Percentiles rank a stretch among this genome's conserved stretches.
Evolutionary conservation across 2,888 invertebrate genomes (phyloP).

Genomic region (Agrochola macilenta): DNA sequence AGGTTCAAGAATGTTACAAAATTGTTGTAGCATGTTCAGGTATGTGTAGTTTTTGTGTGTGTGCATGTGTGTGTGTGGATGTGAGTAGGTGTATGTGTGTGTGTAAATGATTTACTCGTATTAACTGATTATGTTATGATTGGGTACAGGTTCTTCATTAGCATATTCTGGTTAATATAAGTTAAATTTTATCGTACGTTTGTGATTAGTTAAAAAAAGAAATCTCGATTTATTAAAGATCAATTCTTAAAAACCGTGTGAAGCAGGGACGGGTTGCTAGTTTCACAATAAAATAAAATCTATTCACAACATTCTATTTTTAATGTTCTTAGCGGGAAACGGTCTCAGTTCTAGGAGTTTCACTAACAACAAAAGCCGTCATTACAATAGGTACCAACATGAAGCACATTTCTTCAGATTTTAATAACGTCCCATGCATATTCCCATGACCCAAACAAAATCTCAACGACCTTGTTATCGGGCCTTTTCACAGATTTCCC

Average conservation of each 20-base stretch:
- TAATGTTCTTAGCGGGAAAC: not conserved
- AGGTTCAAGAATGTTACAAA: too few relatives aligned
- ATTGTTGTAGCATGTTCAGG: too few relatives aligned
- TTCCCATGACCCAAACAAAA: conserved; percentile 64
- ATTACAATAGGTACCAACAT: conserved; percentile 35
- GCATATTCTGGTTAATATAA: too few relatives aligned
- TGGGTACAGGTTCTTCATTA: too few relatives aligned
- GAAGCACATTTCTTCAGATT: conserved; percentile 49
- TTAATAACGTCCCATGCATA: conserved; percentile 52
- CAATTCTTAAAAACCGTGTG: not conserved
- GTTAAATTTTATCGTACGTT: too few relatives aligned
- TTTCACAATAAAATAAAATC: not conserved
- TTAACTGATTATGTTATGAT: too few relatives aligned
- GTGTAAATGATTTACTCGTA: too few relatives aligned
- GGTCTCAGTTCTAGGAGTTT: not conserved
- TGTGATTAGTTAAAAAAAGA: not conserved
- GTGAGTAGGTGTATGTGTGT: too few relatives aligned
- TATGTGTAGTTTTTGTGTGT: too few relatives aligned
- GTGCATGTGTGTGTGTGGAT: too few relatives aligned
- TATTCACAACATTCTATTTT: conserved; percentile 5
- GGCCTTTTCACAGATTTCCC: conserved; percentile 46
- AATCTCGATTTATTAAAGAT: not conserved
- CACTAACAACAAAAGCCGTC: conserved; percentile 31
- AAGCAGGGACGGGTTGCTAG: not conserved
- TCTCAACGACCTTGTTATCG: conserved; percentile 58